phyloP scores from a whole-genome alignment of 2,888 invertebrate species.

The Drosophila kambysellisi region DNA sequence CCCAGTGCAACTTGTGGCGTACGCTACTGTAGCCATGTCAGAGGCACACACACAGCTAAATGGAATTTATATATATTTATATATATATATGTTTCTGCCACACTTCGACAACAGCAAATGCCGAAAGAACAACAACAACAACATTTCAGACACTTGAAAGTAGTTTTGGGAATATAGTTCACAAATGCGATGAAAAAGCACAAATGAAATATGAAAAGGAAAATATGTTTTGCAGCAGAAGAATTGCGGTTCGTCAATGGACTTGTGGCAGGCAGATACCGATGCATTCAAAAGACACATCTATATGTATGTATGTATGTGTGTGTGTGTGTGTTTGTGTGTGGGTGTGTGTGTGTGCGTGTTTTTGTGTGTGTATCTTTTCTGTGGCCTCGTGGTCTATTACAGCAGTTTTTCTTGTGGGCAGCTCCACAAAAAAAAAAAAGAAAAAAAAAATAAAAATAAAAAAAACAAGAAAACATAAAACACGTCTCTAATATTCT shows the following conservation, averaged over 20 bases:
- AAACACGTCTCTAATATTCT: conserved; percentile 75
- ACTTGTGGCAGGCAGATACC: conserved; percentile 41
- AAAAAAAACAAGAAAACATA: not conserved
- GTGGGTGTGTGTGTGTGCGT: conserved; percentile 6
- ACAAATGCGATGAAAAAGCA: conserved; percentile 34
- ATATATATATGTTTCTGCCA: conserved; percentile 53
- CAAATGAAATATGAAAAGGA: conserved; percentile 66
- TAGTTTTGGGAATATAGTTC: conserved; percentile 62
- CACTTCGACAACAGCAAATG: conserved; percentile 34
- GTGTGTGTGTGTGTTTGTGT: conserved; percentile 4
- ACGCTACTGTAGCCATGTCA: conserved; percentile 52
- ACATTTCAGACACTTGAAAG: conserved; percentile 44
- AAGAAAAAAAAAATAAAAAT: conserved; percentile 8
- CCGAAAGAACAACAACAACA: conserved; percentile 30
- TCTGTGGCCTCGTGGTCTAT: conserved; percentile 63
- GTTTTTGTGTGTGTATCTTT: conserved; percentile 19
- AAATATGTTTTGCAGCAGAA: conserved; percentile 59
- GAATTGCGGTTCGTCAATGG: conserved; percentile 65
- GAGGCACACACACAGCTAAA: conserved; percentile 6
- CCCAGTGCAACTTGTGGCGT: conserved; percentile 24
- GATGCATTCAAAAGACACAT: conserved; percentile 50
- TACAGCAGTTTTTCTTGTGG: conserved; percentile 50
- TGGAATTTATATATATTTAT: not conserved
- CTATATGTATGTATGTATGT: conserved; percentile 31
- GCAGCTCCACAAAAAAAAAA: conserved; percentile 42